Evolutionary conservation across 2,797 vertebrate species (phyloP).

Genomic region (Tragopan temminckii): DNA sequence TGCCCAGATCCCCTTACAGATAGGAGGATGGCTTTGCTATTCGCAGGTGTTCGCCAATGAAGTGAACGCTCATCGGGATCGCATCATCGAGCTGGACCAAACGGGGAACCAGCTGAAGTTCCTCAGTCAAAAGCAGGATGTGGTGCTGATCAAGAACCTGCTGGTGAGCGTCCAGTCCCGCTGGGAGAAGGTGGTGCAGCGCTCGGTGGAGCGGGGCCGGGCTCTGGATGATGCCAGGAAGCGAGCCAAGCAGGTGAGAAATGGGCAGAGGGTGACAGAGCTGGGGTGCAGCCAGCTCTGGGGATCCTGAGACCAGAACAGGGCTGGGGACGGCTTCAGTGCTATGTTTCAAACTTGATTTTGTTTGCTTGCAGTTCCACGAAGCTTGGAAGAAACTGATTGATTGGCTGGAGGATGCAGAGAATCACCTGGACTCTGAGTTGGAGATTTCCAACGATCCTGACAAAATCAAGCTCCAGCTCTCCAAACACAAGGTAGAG

Average conservation of each 20-base stretch:
- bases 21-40: neutral
- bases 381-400: conserved; percentile 98
- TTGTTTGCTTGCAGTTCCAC: conserved; percentile 87
- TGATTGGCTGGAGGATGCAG: conserved; percentile 98
- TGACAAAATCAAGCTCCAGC: conserved; percentile 97
- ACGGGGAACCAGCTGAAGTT: conserved; percentile 96
- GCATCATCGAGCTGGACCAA: conserved; percentile 96
- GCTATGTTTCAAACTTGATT: neutral
- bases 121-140: conserved; percentile 97
- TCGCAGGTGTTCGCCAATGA: conserved; percentile 96
- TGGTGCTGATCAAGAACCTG: conserved; percentile 98
- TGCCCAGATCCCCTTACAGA: rapidly evolving
- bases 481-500: conserved; percentile 95
- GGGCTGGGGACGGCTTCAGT: neutral
- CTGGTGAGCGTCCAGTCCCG: conserved; percentile 97
- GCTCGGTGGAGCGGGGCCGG: conserved; percentile 94
- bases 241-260: conserved; percentile 94
- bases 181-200: conserved; percentile 98
- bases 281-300: rapidly evolving
- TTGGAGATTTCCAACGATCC: conserved; percentile 98
- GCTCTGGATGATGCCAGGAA: conserved; percentile 96
- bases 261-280: rapidly evolving
- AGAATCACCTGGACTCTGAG: conserved; percentile 94
- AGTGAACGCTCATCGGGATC: conserved; percentile 95
- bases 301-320: rapidly evolving